Evolutionary conservation across 2,888 invertebrate genomes (phyloP).

Genomic region (Polietes domitor): DNA sequence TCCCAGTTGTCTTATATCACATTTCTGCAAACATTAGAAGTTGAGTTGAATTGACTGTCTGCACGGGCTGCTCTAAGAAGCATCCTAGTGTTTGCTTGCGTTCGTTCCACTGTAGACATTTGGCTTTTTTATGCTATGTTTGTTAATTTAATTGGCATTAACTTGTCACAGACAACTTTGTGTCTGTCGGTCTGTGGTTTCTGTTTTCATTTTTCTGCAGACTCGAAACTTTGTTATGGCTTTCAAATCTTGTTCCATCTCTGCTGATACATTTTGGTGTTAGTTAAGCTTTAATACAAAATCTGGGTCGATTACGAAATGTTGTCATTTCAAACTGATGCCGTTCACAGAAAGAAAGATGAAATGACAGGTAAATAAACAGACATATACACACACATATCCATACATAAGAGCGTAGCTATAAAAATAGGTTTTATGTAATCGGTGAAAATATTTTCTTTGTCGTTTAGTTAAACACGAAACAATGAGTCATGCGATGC

Average conservation of each 20-base stretch:
- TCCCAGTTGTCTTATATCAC: no score
- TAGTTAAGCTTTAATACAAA: conserved; percentile 29
- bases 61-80: no score
- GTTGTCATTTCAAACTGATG: conserved; percentile 21
- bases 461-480: no score
- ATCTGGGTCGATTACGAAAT: conserved; percentile 62
- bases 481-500: not conserved
- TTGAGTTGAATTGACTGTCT: not conserved
- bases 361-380: not conserved
- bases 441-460: conserved; percentile 56
- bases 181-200: not conserved
- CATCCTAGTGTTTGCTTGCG: not conserved
- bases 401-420: no score
- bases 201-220: conserved; percentile 16
- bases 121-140: conserved; percentile 24
- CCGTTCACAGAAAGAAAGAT: conserved; percentile 20
- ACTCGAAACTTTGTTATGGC: conserved; percentile 10
- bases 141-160: conserved; percentile 64
- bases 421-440: conserved; percentile 45
- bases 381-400: not conserved
- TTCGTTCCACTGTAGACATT: conserved; percentile 21
- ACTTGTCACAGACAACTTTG: conserved; percentile 51
- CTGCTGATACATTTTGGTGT: conserved; percentile 19
- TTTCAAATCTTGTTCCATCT: not conserved
- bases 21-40: conserved; percentile 32